These are phyloP conservation scores for Lysiphlebus fabarum DNA, from an alignment of 1,140 invertebrate genomes.

Conservation along the genomic window DNA sequence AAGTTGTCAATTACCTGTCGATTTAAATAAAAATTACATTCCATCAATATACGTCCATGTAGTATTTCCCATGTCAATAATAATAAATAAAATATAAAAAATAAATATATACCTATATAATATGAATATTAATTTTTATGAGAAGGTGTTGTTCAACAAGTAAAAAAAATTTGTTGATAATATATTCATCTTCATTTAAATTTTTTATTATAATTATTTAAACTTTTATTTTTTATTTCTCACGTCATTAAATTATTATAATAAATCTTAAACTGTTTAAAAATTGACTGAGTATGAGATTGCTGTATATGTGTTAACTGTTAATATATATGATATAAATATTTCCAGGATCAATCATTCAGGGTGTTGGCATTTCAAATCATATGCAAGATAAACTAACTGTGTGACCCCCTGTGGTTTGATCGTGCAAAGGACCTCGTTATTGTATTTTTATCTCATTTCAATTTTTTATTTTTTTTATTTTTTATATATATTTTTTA, in stretches of 20 bases:
- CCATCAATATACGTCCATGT: slow-evolving; percentile 44
- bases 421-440: slow-evolving; percentile 7
- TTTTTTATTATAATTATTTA: neutral
- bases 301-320: neutral
- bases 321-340: too few species aligned
- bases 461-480: neutral
- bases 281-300: neutral
- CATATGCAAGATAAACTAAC: slow-evolving; percentile 12
- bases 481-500: slow-evolving; percentile 4
- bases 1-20: slow-evolving; percentile 13
- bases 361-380: slow-evolving; percentile 19
- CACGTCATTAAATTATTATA: neutral
- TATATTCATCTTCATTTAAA: too few species aligned
- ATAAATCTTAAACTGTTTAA: neutral
- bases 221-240: neutral
- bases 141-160: too few species aligned
- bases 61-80: slow-evolving; percentile 50
- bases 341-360: slow-evolving; percentile 25
- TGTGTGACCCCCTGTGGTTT: slow-evolving; percentile 22
- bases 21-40: slow-evolving; percentile 39
- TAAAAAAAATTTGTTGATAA: too few species aligned
- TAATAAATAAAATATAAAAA: slow-evolving; percentile 27
- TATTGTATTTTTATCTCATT: slow-evolving; percentile 3
- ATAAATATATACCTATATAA: too few species aligned
- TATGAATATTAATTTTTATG: too few species aligned